phyloP scores from a whole-genome alignment of 2,113 vertebrate genomes.

The Cyprinodon brontotheroides region DNA sequence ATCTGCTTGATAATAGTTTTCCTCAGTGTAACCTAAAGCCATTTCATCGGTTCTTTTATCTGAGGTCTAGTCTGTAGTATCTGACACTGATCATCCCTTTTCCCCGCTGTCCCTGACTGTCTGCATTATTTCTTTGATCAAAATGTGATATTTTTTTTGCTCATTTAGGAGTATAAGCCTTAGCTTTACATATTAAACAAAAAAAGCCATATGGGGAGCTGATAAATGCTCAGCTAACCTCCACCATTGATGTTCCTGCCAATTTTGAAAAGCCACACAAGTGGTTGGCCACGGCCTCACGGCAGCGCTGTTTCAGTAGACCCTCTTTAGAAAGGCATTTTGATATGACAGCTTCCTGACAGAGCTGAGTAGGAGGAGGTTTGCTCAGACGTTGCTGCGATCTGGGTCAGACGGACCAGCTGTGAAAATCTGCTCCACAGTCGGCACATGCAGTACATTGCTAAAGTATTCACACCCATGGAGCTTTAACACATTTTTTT shows the following conservation, averaged over 20 bases:
- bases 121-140: slow-evolving; percentile 16
- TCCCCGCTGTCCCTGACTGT: slow-evolving; percentile 17
- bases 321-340: slow-evolving; percentile 60
- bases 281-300: slow-evolving; percentile 32
- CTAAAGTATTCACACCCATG: not conserved
- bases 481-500: not conserved
- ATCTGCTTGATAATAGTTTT: slow-evolving; percentile 10
- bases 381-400: slow-evolving; percentile 22
- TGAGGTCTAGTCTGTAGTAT: slow-evolving; percentile 4
- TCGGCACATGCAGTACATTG: slow-evolving; percentile 1
- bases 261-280: slow-evolving; percentile 28
- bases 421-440: slow-evolving; percentile 46
- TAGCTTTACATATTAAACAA: slow-evolving; percentile 15
- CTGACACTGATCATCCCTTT: slow-evolving; percentile 13
- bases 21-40: slow-evolving; percentile 3
- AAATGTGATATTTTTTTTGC: not conserved
- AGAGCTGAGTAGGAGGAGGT: slow-evolving; percentile 22
- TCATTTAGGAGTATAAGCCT: not conserved
- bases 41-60: slow-evolving; percentile 9
- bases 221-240: not conserved
- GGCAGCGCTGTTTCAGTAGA: slow-evolving; percentile 44
- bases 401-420: slow-evolving; percentile 18
- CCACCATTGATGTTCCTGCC: not conserved
- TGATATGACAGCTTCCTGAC: slow-evolving; percentile 44
- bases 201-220: slow-evolving; percentile 24